Base-by-base conservation (phyloP, 2,888 invertebrate species). In the Drosophila bunnanda region DNA sequence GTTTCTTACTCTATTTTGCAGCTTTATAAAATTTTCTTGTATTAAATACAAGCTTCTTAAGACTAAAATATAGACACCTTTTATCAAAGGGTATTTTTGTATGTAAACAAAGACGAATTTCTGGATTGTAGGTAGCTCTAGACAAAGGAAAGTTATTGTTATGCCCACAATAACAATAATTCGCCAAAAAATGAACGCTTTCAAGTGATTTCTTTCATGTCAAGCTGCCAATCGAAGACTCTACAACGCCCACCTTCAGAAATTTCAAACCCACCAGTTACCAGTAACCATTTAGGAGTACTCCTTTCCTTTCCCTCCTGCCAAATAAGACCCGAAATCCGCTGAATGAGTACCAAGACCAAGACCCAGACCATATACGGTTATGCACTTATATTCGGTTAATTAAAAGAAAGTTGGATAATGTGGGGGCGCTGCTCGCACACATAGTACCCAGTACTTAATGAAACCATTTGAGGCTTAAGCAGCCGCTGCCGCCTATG, bases 331-430 rank as follows among this genome's bases (percentile, higher is more conserved):
- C 22, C 50, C 48, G n/a, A 34, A 41, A 59, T 71, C 46, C 36
- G 55, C 41, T 41, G 64, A 56, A 56, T 68, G 52, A 73, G 73
- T 73, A 39, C 54, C 48, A 55, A 50, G 52, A 32, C 50, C 43
- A 34, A 44, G 50, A 52, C 34, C 41, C 56, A 43, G 38, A 77
- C 70, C 73, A 84, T 83, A 86, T 68, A 61, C 53, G n/a, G 54
- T 28, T 64, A 77, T 82, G 38, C 53, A 54, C 50, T 50, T 50
- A n/a, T 38, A 60, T 60, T 85, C 68, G 72, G 89, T 89, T 84
- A 82, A 82, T 89, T 82, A 82, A 89, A 81, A 82, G 82, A 82
- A 82, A 82, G 89, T 73, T 76, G 52, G 32, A 70, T 44, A 36
- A 54, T 62, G 71, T 41, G 75, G 71, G 67, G 57, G 55, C 65